Base-by-base conservation (phyloP, 2,888 invertebrate genomes). In the Hemaris fuciformis region DNA sequence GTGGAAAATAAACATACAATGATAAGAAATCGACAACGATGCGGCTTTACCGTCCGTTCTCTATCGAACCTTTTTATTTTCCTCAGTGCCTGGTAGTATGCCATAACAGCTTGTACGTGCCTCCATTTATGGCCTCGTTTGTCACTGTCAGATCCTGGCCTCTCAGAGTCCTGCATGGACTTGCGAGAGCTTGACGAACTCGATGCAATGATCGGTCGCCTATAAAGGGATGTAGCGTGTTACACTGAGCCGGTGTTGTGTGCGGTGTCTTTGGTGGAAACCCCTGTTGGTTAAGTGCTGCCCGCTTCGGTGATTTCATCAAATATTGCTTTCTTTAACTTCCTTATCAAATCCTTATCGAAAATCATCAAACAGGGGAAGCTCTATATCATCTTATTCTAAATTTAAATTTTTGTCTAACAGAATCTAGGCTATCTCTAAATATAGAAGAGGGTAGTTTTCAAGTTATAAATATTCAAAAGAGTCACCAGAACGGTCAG, bases 71-170 rank as follows among this genome's bases (percentile, higher is more conserved):
- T 97, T 96, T 97, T 97, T 93, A 97, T 97, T 94, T 96, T 96
- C 93, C 97, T 95, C 86, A 97, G 95, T 78, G 97, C 95, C 93
- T 96, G 96, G 94, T 97, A 97, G 94, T 97, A 96, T 83, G 97
- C 96, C 96, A 97, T 96, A 84, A 97, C 97, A 80, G 97, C 97
- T 85, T 96, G 95, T 79, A 97, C 95, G 93, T 96, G 97, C 90
- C 95, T 95, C 97, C 97, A 97, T 88, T 96, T 96, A 93, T 96
- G 96, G 84, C 91, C 93, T 69, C 88, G 85, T 86, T 87, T 91
- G 82, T 90, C 90, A 76, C 88, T 80, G 70, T 89, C 89, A 72
- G 91, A 85, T 70, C 76, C 87, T 65, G 77, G 86, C 80, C 74
- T 85, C 83, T 87, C 88, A 69, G 89, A 81, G 81, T 89, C 90